Conservation (phyloP, 2,113 vertebrate species). For the Rynchops niger region DNA sequence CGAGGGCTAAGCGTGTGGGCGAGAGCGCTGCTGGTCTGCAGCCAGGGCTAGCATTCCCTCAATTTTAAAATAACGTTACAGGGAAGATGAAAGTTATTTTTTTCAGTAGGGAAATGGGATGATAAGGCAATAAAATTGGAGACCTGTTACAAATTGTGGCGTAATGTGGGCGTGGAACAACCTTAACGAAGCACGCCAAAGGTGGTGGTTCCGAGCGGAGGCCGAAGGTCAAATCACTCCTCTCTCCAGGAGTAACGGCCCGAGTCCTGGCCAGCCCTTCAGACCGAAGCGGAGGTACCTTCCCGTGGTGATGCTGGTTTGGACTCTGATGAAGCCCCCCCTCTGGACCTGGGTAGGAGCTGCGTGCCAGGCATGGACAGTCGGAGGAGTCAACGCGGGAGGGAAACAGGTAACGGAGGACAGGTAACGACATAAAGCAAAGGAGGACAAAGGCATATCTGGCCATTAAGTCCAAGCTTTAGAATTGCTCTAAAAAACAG, state of each 20-base stretch:
- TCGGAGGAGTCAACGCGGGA: accelerated
- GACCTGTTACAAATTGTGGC: accelerated
- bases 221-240: not conserved
- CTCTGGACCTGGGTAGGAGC: not conserved
- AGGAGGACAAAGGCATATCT: too few relatives aligned
- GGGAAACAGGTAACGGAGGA: not conserved
- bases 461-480: not conserved
- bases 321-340: not conserved
- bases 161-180: accelerated
- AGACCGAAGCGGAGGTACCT: not conserved
- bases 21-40: not conserved
- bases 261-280: not conserved
- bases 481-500: accelerated
- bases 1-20: not conserved
- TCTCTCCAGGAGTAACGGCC: too few relatives aligned
- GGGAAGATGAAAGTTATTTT: not conserved
- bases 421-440: not conserved
- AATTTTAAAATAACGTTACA: not conserved
- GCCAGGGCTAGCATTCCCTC: not conserved
- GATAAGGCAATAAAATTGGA: not conserved
- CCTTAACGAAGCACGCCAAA: not conserved
- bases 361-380: accelerated
- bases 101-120: not conserved
- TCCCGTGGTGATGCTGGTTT: accelerated
- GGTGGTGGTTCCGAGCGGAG: not conserved